Evolutionary conservation across 2,113 vertebrate genomes (phyloP), one percentile per base, ranked within the genome.

Genomic region (crab-eating macaque (Macaca fascicularis)): DNA sequence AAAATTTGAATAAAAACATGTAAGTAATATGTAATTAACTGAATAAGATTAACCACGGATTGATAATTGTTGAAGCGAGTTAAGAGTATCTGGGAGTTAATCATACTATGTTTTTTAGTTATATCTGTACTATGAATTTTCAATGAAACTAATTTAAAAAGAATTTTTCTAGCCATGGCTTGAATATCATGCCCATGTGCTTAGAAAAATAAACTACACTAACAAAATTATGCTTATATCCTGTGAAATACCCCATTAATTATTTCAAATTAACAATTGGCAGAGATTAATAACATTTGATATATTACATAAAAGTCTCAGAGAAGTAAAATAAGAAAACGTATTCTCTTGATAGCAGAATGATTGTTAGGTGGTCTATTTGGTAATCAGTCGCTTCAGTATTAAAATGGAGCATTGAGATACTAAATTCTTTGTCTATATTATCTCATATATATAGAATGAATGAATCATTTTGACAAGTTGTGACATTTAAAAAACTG

Each of bases 231-330:
- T 75, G 23, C 8, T 79, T 48, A 86, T 30, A 20, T 50, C 5
- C 35, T 64, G 3, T 35, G 17, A 92, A 93, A 93, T 69, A 50
- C 27, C 3, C 6, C 38, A 83, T 25, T 82, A 45, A 75, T 89
- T 81, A 5, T 78, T 45, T 86, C 48, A 89, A 61, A 92, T 52
- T 76, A 85, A 78, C 22, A 64, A 92, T 25, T 8, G 22, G 5
- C 38, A 89, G n/a, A 91, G 11, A 96, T 75, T 69, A 96, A 92
- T 45, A 32, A 70, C 14, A 61, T 80, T 57, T n/a, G 67, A n/a
- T 43, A 43, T 19, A 78, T 76, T 78, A 80, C 80, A 80, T 84
- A 55, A 88, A 95, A 91, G 25, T 64, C 14, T 57, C 57, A 85
- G 16, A 70, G 78, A 89, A 81, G 40, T 70, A 80, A 91, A 80